phyloP scores from a whole-genome alignment of 2,888 invertebrate genomes.

The Liposcelis brunnea region DNA sequence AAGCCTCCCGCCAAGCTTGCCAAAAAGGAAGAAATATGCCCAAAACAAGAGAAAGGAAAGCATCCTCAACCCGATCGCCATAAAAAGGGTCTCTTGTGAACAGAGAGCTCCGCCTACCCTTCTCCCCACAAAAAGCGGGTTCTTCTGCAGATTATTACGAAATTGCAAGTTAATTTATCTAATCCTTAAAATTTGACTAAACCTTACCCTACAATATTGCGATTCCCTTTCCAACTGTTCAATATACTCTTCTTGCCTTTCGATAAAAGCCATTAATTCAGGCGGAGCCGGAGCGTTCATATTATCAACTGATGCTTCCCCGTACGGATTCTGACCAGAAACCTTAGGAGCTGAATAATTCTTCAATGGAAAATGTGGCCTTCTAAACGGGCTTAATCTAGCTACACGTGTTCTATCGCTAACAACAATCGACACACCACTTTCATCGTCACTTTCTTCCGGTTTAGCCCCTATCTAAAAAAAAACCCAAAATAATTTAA shows the following conservation, averaged over 20 bases:
- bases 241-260: constrained; percentile 74
- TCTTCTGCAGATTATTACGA: too few relatives aligned
- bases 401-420: constrained; percentile 6
- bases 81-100: too few relatives aligned
- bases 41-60: too few relatives aligned
- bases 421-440: not conserved
- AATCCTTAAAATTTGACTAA: too few relatives aligned
- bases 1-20: too few relatives aligned
- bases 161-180: too few relatives aligned
- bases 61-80: too few relatives aligned
- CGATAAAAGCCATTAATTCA: constrained; percentile 62
- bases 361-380: constrained; percentile 7
- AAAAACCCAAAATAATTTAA: too few relatives aligned
- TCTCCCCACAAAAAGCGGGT: too few relatives aligned
- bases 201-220: constrained; percentile 53
- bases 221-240: constrained; percentile 73
- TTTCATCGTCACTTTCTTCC: constrained; percentile 4
- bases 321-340: constrained; percentile 19
- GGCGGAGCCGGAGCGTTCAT: constrained; percentile 30
- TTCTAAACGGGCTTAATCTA: constrained; percentile 12
- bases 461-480: constrained; percentile 5
- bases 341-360: constrained; percentile 21
- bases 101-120: too few relatives aligned
- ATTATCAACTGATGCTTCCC: constrained; percentile 18
- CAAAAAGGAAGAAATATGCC: too few relatives aligned